Base-by-base conservation (phyloP, 2,113 vertebrate species). In the Bettongia penicillata region DNA sequence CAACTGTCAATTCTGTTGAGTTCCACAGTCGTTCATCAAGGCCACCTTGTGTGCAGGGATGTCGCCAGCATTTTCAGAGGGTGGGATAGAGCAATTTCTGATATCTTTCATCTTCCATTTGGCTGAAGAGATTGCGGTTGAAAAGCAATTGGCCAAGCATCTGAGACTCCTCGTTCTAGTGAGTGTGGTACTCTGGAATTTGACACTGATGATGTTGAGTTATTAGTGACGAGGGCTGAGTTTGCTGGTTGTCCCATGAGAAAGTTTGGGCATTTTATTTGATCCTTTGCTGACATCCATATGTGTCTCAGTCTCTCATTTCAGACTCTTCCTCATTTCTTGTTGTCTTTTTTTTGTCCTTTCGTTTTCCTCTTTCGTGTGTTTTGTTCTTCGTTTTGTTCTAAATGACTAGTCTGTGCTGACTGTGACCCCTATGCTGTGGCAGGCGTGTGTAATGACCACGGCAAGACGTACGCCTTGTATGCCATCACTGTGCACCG, bases 381-480 rank as follows among this genome's bases (percentile, higher is more conserved):
- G 98, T 97, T 96, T 96, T 97, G 97, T 97, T 98, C 97, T 96
- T 95, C 95, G 93, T 97, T 97, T 96, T 97, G 94, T 97, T 98
- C 97, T 96, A 98, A 98, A 98, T 98, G 96, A 97, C 97, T 99
- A 99, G 99, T 99, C 98, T 99, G 99, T 98, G 98, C 99, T 99
- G 99, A 98, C 99, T 99, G 98, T 99, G 99, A 99, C 98, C 99
- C 99, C 99, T 99, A 99, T 99, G 98, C 99, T 98, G 98, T 99
- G 98, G 98, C 99, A 99, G 99, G 99, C 98, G 99, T 99, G 97
- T 99, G 99, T 97, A 99, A 99, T 90, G 99, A 99, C 98, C 99
- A 99, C 0, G 99, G 99, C 95, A 99, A 99, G 99, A 99, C 99
- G 0, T 99, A 99, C 0, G 99, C 99, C 0, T 98, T 99, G 52